Evolutionary conservation across 2,113 vertebrate genomes (phyloP).

Genomic region (Hemicordylus capensis): DNA sequence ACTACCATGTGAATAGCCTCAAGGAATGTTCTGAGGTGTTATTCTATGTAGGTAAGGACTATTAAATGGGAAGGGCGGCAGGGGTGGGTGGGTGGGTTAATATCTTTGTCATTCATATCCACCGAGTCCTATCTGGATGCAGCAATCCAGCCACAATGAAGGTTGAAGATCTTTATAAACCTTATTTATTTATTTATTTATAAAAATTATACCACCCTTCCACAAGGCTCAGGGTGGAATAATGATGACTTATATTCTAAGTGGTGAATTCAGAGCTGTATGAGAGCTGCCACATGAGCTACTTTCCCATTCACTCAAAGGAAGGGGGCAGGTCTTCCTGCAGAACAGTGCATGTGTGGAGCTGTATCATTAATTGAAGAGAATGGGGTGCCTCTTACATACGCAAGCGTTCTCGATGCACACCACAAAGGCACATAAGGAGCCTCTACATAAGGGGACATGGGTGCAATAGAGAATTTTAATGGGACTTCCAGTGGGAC

Average conservation of each 20-base stretch:
- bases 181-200: too few relatives aligned
- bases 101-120: too few relatives aligned
- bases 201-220: too few relatives aligned
- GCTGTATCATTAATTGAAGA: neutral
- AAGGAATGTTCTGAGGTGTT: too few relatives aligned
- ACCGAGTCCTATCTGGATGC: too few relatives aligned
- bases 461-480: neutral
- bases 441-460: neutral
- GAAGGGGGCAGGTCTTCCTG: neutral
- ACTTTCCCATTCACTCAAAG: neutral
- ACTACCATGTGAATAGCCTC: too few relatives aligned
- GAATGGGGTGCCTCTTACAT: neutral
- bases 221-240: too few relatives aligned
- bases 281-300: neutral
- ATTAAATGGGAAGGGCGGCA: too few relatives aligned
- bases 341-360: neutral
- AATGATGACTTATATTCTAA: neutral
- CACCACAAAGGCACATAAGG: neutral
- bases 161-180: too few relatives aligned
- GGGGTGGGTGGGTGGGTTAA: too few relatives aligned
- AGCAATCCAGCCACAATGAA: too few relatives aligned
- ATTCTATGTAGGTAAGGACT: too few relatives aligned
- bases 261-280: neutral
- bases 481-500: neutral
- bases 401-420: neutral